These are phyloP conservation scores for Idaea biselata DNA, from an alignment of 2,888 invertebrate genomes.

Conservation along the genomic window DNA sequence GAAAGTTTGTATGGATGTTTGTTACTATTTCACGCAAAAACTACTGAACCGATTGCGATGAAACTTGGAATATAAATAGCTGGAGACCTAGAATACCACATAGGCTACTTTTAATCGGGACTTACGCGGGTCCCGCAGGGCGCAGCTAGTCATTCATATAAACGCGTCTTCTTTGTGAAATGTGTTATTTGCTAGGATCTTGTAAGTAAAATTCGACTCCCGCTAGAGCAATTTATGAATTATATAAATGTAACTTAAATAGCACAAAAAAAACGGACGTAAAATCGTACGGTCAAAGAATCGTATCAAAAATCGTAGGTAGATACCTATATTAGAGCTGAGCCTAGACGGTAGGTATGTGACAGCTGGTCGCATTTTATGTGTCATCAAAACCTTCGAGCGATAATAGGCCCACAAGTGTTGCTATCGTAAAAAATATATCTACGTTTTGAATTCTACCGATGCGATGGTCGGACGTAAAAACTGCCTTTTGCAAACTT, in stretches of 20 bases:
- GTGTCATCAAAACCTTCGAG: constrained; percentile 55
- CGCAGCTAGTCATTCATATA: too few species aligned
- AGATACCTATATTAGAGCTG: constrained; percentile 2
- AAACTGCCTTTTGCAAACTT: constrained; percentile 15
- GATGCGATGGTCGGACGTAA: constrained; percentile 26
- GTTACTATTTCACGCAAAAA: too few species aligned
- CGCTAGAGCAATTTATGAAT: neutral
- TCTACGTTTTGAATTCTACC: constrained; percentile 44
- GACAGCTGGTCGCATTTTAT: constrained; percentile 62
- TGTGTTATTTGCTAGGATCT: too few species aligned
- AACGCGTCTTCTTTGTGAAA: too few species aligned
- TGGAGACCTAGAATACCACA: too few species aligned
- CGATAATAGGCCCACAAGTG: constrained; percentile 58
- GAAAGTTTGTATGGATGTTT: too few species aligned
- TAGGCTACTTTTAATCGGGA: too few species aligned
- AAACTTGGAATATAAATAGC: too few species aligned
- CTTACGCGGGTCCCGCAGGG: too few species aligned
- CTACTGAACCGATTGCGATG: too few species aligned
- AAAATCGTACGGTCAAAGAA: neutral
- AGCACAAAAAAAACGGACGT: neutral
- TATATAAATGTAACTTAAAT: too few species aligned
- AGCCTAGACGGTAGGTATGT: constrained; percentile 14
- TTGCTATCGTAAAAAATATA: constrained; percentile 53
- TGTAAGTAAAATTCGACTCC: too few species aligned
- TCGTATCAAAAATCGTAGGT: neutral